phyloP scores from a whole-genome alignment of 2,113 vertebrate genomes.

The Platysteira castanea region DNA sequence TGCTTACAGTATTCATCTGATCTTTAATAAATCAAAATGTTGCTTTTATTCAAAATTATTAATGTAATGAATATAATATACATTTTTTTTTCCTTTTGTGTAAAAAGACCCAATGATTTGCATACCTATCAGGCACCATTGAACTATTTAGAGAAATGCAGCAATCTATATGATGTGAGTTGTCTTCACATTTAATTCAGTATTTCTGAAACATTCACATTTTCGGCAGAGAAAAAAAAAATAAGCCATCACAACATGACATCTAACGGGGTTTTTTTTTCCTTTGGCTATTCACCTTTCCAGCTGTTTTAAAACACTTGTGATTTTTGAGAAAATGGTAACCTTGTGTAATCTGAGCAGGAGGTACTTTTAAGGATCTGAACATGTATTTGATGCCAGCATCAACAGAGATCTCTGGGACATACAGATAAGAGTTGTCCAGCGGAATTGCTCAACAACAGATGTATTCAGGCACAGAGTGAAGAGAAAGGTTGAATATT shows the following conservation, averaged over 20 bases:
- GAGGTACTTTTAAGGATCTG: background rate
- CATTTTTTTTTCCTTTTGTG: background rate
- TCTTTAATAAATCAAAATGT: background rate
- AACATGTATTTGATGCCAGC: conserved; percentile 11
- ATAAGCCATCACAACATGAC: background rate
- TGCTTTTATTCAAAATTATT: background rate
- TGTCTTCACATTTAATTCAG: background rate
- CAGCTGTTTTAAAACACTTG: background rate
- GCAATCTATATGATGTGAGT: background rate
- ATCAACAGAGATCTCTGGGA: background rate
- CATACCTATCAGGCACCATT: background rate
- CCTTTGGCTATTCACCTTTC: background rate
- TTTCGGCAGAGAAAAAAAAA: background rate
- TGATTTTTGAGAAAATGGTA: conserved; percentile 19
- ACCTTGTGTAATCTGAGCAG: conserved; percentile 39
- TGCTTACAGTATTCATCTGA: background rate
- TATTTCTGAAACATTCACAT: background rate
- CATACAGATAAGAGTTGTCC: conserved; percentile 64
- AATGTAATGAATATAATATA: background rate
- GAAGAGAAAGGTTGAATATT: conserved; percentile 67
- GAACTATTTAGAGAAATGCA: background rate
- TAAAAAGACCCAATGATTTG: background rate
- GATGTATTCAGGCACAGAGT: conserved; percentile 28
- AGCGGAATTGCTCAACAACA: conserved; percentile 73
- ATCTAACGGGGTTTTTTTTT: background rate